Base-by-base conservation (phyloP, 2,888 invertebrate species). In the Nomada fucata region DNA sequence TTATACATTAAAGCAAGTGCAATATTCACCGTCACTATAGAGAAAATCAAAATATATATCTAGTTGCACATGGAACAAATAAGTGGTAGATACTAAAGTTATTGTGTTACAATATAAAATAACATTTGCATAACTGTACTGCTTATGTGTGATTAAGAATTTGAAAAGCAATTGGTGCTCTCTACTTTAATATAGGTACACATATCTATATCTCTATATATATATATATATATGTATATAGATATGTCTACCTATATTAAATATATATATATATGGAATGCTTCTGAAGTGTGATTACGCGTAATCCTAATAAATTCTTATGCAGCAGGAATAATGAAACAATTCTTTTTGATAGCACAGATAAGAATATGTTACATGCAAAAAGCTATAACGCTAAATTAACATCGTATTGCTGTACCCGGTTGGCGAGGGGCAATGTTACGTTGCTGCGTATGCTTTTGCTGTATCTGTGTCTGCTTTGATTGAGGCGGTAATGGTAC, bases 401-500 rank as follows among this genome's bases (percentile, higher is more conserved):
- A 67, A 79, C 68, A 78, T 63, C 44, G 69, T 81, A 75, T 76
- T 65, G 65, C 84, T 88, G 87, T 93, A 93, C 93, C 93, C 93
- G 90, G 90, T 83, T 91, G 92, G 77, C 93, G 92, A 78, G 92
- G 90, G 82, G 90, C 84, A 83, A 91, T 90, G 83, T 90, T 92
- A 88, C 93, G 92, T 82, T 93, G 93, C 82, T 93, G 93, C 84
- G 90, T 90, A 77, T 92, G 92, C 85, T 91, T 92, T 89, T 89
- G 92, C 87, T 91, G 93, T 76, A 90, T 88, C 86, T 90, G 91
- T 61, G 89, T 86, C 82, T 83, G 91, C 88, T 92, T 92, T 70
- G 92, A 89, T 83, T 94, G 94, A 60, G 94, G 91, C 76, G 93
- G 93, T 86, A 94, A 93, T 72, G 94, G 94, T 86, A 94, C 95